Conservation (phyloP, 2,797 vertebrate species). For the Tenualosa thibaudeaui region DNA sequence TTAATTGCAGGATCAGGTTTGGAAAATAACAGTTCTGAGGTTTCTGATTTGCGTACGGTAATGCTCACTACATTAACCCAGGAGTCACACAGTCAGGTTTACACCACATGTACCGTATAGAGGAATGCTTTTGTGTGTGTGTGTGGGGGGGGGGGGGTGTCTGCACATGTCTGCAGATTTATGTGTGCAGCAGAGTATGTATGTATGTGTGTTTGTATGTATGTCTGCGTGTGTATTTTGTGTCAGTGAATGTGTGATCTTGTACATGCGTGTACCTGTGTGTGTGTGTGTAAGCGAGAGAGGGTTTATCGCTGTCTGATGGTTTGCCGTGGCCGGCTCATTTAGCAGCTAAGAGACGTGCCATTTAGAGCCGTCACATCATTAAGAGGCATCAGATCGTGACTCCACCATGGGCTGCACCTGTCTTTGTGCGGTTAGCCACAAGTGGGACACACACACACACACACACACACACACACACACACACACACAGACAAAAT, state of each 20-base stretch:
- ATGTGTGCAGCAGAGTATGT: no score
- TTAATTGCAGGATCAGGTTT: background rate
- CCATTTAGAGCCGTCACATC: background rate
- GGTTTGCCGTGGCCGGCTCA: background rate
- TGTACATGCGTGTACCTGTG: background rate
- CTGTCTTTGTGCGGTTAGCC: slow-evolving; percentile 17
- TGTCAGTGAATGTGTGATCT: no score
- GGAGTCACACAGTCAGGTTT: background rate
- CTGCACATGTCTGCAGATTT: no score
- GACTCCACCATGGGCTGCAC: slow-evolving; percentile 7
- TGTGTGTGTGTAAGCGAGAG: background rate
- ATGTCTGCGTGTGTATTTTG: no score
- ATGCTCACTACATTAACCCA: background rate
- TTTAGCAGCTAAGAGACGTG: background rate
- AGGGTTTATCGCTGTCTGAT: background rate
- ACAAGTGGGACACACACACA: background rate
- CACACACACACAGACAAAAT: background rate
- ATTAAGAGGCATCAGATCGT: slow-evolving; percentile 20
- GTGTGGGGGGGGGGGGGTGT: no score
- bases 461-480: slow-evolving; percentile 1
- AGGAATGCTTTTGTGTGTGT: no score
- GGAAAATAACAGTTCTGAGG: background rate
- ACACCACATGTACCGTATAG: background rate
- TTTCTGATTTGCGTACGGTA: background rate
- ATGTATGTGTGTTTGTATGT: no score